These are phyloP conservation scores for Pelodiscus sinensis DNA, from an alignment of 2,113 vertebrate species.

Conservation along the genomic window DNA sequence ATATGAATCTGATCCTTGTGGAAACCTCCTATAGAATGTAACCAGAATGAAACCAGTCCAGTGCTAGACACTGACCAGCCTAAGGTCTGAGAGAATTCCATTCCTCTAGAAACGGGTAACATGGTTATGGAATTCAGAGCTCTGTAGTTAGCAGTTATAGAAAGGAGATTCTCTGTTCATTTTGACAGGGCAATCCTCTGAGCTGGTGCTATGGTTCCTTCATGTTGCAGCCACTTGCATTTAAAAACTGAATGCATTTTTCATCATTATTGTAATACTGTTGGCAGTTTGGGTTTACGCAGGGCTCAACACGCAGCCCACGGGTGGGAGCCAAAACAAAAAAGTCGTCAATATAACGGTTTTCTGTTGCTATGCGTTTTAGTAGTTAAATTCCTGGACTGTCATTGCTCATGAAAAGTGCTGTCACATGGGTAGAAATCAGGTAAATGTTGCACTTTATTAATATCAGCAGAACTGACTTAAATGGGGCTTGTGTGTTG, in stretches of 20 bases:
- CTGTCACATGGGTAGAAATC: too few relatives aligned
- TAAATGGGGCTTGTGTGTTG: too few relatives aligned
- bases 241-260: background rate
- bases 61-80: background rate
- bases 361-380: too few relatives aligned
- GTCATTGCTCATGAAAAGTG: too few relatives aligned
- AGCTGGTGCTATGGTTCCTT: background rate
- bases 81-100: background rate
- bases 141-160: background rate
- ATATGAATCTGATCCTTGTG: background rate
- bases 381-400: too few relatives aligned
- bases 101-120: background rate
- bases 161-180: background rate
- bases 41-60: background rate
- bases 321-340: too few relatives aligned
- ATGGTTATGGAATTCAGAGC: background rate
- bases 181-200: background rate
- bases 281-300: background rate
- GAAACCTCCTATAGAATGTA: background rate
- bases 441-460: too few relatives aligned
- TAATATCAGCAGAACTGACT: too few relatives aligned
- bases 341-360: too few relatives aligned
- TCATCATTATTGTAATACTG: background rate
- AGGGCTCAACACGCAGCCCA: too few relatives aligned
- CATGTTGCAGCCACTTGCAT: background rate